Percentiles rank a stretch among this genome's conserved stretches.
Evolutionary conservation across 2,888 invertebrate species (phyloP).

Genomic region (Xestia ashworthii): DNA sequence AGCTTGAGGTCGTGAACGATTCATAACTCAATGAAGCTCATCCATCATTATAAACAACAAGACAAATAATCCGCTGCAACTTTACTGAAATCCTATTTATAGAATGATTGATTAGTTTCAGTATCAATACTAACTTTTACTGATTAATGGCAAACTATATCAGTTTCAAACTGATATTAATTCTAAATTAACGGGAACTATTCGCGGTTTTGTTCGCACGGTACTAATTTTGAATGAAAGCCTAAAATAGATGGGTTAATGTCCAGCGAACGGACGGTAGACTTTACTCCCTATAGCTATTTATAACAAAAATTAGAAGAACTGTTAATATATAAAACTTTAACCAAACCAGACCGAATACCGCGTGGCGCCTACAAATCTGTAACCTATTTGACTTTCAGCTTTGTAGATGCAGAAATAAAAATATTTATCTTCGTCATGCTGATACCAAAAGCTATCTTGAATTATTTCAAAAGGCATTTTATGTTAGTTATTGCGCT

Average conservation of each 20-base stretch:
- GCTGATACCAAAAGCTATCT: neutral
- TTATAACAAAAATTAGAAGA: neutral
- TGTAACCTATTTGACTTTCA: neutral
- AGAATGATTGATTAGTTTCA: slow-evolving; percentile 50
- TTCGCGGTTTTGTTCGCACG: neutral
- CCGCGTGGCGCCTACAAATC: neutral
- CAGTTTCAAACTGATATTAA: slow-evolving; percentile 20
- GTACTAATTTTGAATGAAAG: neutral
- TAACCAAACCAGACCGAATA: neutral
- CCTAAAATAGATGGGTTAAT: neutral
- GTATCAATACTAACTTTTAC: slow-evolving; percentile 29
- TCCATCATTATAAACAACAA: slow-evolving; percentile 39
- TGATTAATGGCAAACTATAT: slow-evolving; percentile 18
- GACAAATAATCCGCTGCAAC: slow-evolving; percentile 22
- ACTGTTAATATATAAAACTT: neutral
- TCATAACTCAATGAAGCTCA: neutral
- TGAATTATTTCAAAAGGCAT: neutral
- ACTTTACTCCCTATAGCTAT: neutral
- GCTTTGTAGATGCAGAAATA: neutral
- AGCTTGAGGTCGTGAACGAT: neutral
- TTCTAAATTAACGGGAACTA: slow-evolving; percentile 20
- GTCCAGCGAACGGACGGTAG: neutral
- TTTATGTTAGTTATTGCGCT: neutral
- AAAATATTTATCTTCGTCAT: neutral
- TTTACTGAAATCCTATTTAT: slow-evolving; percentile 21